phyloP scores from a whole-genome alignment of 2,113 vertebrate species.

The Genyomyrus donnyi region DNA sequence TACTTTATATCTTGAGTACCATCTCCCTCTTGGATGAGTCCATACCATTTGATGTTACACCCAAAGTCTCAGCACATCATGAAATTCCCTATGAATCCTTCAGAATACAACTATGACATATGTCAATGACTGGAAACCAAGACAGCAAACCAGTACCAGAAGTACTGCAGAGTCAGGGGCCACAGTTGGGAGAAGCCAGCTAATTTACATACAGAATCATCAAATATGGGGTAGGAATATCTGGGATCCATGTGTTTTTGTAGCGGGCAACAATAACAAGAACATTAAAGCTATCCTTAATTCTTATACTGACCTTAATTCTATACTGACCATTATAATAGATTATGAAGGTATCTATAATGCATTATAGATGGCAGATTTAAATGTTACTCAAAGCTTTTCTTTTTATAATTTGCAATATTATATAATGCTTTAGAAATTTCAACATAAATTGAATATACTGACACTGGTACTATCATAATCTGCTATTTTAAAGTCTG shows the following conservation, averaged over 20 bases:
- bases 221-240: not conserved
- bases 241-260: not conserved
- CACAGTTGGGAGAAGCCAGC: not conserved
- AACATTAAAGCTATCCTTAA: not conserved
- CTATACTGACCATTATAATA: not conserved
- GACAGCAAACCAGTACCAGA: not conserved
- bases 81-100: not conserved
- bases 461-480: not conserved
- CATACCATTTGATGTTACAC: not conserved
- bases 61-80: not conserved
- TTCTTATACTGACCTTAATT: not conserved
- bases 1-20: not conserved
- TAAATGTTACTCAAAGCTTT: not conserved
- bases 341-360: not conserved
- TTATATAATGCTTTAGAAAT: not conserved
- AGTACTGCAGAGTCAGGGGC: not conserved
- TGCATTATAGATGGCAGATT: not conserved
- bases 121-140: not conserved
- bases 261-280: not conserved
- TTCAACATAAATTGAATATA: not conserved
- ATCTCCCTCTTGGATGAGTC: not conserved
- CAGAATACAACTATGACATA: not conserved
- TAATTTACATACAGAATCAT: not conserved
- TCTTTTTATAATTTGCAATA: not conserved
- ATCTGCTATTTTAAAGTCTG: not conserved